Evolutionary conservation across 2,797 vertebrate species (phyloP), one percentile per base, ranked within the genome.

Genomic region (Coracias cyanogaster): DNA sequence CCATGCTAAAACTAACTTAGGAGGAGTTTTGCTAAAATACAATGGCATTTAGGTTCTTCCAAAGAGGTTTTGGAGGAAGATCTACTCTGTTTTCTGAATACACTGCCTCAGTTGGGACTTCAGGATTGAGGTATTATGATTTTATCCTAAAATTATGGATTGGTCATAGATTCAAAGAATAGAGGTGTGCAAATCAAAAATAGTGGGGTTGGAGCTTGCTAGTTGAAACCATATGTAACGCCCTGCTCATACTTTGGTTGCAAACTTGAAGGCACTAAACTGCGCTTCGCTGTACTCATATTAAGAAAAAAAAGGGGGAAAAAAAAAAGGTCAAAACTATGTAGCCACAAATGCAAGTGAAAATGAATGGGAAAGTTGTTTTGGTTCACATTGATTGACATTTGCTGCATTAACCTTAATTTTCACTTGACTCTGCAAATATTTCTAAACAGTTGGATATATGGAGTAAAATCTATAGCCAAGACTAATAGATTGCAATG

Each of bases 391-490:
- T 1, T 90, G 62, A 66, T 39, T 83, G 65, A 35, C 62, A 46
- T 45, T 79, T 0, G 2, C 9, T 91, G 22, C 16, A 22, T 84
- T 85, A 91, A 72, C 80, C 60, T 79, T 51, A 5, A 5, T 89
- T 94, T 87, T 91, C 37, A 31, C 24, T 87, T 54, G 67, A 77
- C 64, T 21, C 29, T 78, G 48, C 4, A 79, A 88, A 79, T 73
- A 57, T 4, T 79, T 86, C 62, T 64, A 52, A 92, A 77, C 33
- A 67, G 45, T 18, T 77, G 43, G 93, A 86, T 88, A 39, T 70
- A 66, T 82, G 80, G 67, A 90, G 82, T n/a, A 70, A 94, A 94
- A 83, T 73, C 82, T 77, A 24, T 55, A 84, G 57, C 48, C 77
- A 70, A 84, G 77, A 67, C 51, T 79, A 94, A 91, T 64, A 92